A percentile compares a stretch with the other conserved stretches of the same genome.
These are phyloP conservation scores for Rapana venosa DNA, from an alignment of 2,888 invertebrate species.

Conservation along the genomic window DNA sequence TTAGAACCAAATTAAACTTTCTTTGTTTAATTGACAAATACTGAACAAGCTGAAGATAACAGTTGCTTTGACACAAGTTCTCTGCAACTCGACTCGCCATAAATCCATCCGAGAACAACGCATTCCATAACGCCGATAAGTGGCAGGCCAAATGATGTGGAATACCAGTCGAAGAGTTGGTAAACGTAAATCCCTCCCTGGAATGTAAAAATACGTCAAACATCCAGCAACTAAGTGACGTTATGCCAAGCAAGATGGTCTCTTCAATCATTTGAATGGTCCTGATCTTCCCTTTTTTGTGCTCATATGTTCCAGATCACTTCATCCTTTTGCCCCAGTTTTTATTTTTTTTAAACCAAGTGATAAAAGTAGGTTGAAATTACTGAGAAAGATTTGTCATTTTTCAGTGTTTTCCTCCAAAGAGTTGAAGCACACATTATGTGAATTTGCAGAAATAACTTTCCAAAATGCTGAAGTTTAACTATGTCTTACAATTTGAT, in stretches of 20 bases:
- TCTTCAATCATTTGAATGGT: not conserved
- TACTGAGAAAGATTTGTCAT: too few relatives aligned
- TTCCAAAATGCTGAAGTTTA: too few relatives aligned
- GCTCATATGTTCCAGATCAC: too few relatives aligned
- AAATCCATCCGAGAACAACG: constrained; percentile 70
- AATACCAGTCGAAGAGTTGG: constrained; percentile 75
- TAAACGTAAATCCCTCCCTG: constrained; percentile 77
- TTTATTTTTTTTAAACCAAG: too few relatives aligned
- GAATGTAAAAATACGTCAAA: constrained; percentile 67
- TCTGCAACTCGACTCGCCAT: constrained; percentile 66
- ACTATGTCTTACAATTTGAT: too few relatives aligned
- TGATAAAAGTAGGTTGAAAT: too few relatives aligned
- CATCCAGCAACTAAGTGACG: constrained; percentile 35
- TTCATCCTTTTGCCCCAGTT: too few relatives aligned
- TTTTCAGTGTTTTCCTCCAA: too few relatives aligned
- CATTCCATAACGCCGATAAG: constrained; percentile 72
- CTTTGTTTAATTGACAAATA: constrained; percentile 18
- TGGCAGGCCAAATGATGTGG: constrained; percentile 73
- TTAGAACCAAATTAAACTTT: constrained; percentile 18
- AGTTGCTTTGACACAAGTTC: constrained; percentile 41
- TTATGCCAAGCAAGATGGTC: constrained; percentile 29
- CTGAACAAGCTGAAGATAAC: constrained; percentile 22
- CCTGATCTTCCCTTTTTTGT: too few relatives aligned
- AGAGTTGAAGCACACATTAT: too few relatives aligned
- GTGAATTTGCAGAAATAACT: too few relatives aligned